Percentiles rank a stretch among this genome's conserved stretches.
These are phyloP conservation scores for Acromyrmex charruanus DNA, from an alignment of 1,140 invertebrate species.

Conservation along the genomic window DNA sequence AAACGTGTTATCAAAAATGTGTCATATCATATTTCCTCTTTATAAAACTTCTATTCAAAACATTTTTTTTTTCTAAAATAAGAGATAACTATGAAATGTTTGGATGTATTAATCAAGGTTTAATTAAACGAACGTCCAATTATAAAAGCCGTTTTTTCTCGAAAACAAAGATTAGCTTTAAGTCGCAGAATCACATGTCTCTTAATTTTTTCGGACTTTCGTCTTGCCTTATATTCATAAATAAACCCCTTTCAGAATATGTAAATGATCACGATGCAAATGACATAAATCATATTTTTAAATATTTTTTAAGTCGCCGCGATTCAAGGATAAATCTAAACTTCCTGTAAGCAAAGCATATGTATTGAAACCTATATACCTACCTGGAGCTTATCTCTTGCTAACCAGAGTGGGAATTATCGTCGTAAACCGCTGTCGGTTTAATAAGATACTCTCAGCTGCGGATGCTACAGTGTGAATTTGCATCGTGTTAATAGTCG, in stretches of 20 bases:
- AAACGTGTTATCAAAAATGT: neutral
- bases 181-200: neutral
- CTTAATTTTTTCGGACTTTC: too few species aligned
- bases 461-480: slow-evolving; percentile 1
- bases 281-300: neutral
- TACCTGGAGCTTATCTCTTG: neutral
- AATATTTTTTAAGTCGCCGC: neutral
- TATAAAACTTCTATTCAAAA: neutral
- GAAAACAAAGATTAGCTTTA: neutral
- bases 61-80: slow-evolving; percentile 4
- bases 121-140: neutral
- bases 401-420: slow-evolving; percentile 16
- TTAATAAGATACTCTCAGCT: neutral
- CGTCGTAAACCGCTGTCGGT: slow-evolving; percentile 4
- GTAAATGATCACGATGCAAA: neutral
- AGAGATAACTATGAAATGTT: neutral
- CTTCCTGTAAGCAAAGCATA: neutral
- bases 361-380: neutral
- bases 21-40: neutral
- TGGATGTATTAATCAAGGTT: neutral
- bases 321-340: slow-evolving; percentile 6
- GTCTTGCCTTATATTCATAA: neutral
- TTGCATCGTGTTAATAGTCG: slow-evolving; percentile 19
- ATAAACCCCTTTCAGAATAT: neutral
- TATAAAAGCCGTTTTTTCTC: neutral